phyloP scores from a whole-genome alignment of 2,888 invertebrate species.

The Anthophora plumipes region DNA sequence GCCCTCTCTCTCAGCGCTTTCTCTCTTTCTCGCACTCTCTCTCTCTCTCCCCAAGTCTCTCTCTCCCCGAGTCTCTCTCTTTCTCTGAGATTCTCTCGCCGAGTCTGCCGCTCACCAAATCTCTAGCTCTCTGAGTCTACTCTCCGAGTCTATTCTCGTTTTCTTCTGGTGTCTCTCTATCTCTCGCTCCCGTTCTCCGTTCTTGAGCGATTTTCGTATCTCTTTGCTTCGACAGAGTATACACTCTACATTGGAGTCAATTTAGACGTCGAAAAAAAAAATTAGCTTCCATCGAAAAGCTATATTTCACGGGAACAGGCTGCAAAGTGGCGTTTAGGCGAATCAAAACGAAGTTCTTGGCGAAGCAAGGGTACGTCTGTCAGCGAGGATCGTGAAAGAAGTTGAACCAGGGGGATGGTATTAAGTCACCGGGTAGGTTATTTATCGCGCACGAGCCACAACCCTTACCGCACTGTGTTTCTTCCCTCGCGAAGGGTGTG shows the following conservation, averaged over 20 bases:
- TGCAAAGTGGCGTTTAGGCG: slow-evolving; percentile 47
- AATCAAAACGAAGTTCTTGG: slow-evolving; percentile 40
- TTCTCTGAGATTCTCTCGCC: too few relatives aligned
- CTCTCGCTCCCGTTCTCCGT: neutral
- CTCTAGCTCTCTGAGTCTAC: too few relatives aligned
- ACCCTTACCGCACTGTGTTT: slow-evolving; percentile 77
- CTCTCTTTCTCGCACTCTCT: neutral
- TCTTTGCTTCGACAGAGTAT: too few relatives aligned
- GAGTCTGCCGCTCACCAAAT: too few relatives aligned
- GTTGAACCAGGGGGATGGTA: slow-evolving; percentile 72
- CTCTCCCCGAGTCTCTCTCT: too few relatives aligned
- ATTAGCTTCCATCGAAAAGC: slow-evolving; percentile 8
- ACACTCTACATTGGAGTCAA: neutral
- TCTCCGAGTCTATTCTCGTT: too few relatives aligned
- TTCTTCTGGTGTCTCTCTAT: too few relatives aligned
- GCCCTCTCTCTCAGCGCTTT: neutral
- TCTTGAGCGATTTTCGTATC: neutral
- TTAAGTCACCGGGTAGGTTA: slow-evolving; percentile 80
- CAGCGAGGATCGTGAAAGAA: slow-evolving; percentile 61
- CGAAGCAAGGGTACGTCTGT: slow-evolving; percentile 39
- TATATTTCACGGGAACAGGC: slow-evolving; percentile 23
- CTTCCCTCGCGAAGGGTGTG: slow-evolving; percentile 75
- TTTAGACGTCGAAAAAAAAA: neutral
- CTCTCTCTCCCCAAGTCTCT: too few relatives aligned
- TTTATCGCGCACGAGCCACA: slow-evolving; percentile 77